Percentiles rank a stretch among this genome's conserved stretches.
These are phyloP conservation scores for Dioctria rufipes DNA, from an alignment of 2,888 invertebrate genomes.

Conservation along the genomic window DNA sequence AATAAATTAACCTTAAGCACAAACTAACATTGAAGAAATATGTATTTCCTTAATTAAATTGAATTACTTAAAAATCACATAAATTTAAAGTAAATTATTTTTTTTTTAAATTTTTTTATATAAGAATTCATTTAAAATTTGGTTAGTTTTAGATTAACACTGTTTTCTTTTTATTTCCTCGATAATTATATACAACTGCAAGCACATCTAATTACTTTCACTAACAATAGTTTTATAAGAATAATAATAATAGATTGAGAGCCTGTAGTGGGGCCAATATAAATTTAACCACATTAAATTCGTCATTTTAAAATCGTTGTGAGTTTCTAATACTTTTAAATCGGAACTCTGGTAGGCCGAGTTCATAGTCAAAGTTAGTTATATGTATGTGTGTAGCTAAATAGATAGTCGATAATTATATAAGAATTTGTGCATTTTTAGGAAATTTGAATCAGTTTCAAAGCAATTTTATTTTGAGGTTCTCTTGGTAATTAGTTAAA, in stretches of 20 bases:
- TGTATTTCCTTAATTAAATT: not conserved
- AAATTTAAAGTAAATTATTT: not conserved
- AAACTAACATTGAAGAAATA: conserved; percentile 22
- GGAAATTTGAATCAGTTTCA: no score
- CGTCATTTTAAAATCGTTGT: no score
- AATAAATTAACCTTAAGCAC: conserved; percentile 38
- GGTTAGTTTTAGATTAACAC: not conserved
- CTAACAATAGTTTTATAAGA: conserved; percentile 47
- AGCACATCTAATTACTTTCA: conserved; percentile 50
- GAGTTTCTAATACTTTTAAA: no score
- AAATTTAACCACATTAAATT: no score
- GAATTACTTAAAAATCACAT: conserved; percentile 3
- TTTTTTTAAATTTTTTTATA: not conserved
- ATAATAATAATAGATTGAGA: conserved; percentile 24
- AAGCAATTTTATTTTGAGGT: no score
- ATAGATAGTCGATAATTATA: no score
- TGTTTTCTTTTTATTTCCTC: conserved; percentile 4
- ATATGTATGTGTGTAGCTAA: no score
- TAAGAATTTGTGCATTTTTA: no score
- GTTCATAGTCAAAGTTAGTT: no score
- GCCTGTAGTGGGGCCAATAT: no score
- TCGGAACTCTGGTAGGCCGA: no score
- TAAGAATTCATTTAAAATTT: conserved; percentile 21
- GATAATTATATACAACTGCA: conserved; percentile 47
- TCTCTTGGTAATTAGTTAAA: no score